Evolutionary conservation across 2,797 vertebrate genomes (phyloP), one percentile per base, ranked within the genome.

Genomic region (Artibeus jamaicensis): DNA sequence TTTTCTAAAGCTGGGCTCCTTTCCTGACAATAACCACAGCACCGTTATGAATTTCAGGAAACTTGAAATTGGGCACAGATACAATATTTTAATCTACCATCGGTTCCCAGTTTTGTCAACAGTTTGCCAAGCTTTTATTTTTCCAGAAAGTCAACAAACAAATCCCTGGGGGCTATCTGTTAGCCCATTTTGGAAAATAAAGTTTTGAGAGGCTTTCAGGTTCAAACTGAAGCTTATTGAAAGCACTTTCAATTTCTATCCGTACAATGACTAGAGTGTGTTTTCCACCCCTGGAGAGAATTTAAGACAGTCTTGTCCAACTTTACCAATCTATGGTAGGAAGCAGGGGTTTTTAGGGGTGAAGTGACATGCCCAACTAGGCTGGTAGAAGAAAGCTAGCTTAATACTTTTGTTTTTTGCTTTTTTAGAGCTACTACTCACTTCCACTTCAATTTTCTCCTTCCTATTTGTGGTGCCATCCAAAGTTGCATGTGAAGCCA

Each of bases 141-240:
- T 78, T 59, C 9, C 6, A 76, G 46, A 46, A 92, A 91, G 50
- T 83, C 85, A 79, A 48, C 11, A 39, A 89, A 16, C 9, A 83
- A 91, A 92, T 87, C 12, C 6, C 16, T 34, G 48, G 48, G 42
- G 19, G 50, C 16, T 88, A 15, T 57, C 70, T 96, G 82, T 78
- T 83, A 71, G 9, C 34, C 26, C 73, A 46, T 71, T 89, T 82
- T 32, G 77, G 81, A 92, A 81, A 93, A 78, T 37, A 71, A 88
- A 91, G 46, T 79, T 84, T 86, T 76, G 44, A 70, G 89, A 96
- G 92, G 42, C 59, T 91, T 95, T 94, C 57, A 62, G 48, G 9
- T 87, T 93, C 48, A 37, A 86, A 50, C 12, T 59, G n/a, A 96
- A 86, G 42, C n/a, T 87, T 92, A 70, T 84, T 67, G 46, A 57